These are phyloP conservation scores for Dipodomys ordii DNA, from an alignment of 2,113 vertebrate species.

Conservation along the genomic window DNA sequence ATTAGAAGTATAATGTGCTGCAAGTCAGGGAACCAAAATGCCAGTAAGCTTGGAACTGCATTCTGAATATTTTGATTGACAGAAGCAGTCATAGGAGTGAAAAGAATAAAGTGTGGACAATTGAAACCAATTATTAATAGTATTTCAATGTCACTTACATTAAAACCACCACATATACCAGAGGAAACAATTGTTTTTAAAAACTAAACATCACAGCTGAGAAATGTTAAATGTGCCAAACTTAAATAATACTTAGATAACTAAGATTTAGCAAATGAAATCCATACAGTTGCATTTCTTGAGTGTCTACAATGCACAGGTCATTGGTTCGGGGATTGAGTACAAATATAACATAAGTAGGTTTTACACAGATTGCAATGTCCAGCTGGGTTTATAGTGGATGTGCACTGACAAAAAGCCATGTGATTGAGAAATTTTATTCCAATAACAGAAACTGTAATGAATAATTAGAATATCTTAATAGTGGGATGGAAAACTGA, in stretches of 20 bases:
- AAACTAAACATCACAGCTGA: slow-evolving; percentile 33
- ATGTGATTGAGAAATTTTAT: slow-evolving; percentile 10
- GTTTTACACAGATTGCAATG: slow-evolving; percentile 1
- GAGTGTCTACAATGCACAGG: not conserved
- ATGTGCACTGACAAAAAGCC: not conserved
- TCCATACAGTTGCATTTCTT: not conserved
- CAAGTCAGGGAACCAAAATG: slow-evolving; percentile 71
- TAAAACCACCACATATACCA: slow-evolving; percentile 6
- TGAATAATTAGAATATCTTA: not conserved
- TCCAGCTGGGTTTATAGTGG: not conserved
- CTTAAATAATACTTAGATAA: slow-evolving; percentile 2
- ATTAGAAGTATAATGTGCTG: slow-evolving; percentile 77
- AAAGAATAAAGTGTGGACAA: slow-evolving; percentile 61
- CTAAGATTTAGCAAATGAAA: not conserved
- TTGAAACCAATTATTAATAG: slow-evolving; percentile 44
- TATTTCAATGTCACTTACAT: slow-evolving; percentile 69
- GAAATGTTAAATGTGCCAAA: slow-evolving; percentile 13
- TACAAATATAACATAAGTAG: slow-evolving; percentile 9
- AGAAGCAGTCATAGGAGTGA: slow-evolving; percentile 50
- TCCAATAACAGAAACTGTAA: not conserved
- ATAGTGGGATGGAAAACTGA: not conserved
- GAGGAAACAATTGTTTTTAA: not conserved
- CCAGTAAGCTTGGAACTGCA: slow-evolving; percentile 58
- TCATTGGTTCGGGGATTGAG: not conserved
- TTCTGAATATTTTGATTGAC: slow-evolving; percentile 74